Evolutionary conservation across 1,140 invertebrate species (phyloP).

Genomic region (Brachionus calyciflorus): DNA sequence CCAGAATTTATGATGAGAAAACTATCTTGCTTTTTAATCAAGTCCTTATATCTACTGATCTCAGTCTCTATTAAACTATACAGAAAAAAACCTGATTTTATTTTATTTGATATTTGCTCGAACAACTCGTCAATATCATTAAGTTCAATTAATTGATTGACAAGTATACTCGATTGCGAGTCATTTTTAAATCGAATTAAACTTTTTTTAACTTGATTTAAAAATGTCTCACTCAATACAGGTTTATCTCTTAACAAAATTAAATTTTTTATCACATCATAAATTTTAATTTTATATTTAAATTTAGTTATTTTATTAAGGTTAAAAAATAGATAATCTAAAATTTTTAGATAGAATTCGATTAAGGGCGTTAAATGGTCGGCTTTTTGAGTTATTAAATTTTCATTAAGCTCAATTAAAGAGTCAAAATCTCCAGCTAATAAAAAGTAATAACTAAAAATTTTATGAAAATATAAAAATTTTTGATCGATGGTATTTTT

Average conservation of each 20-base stretch:
- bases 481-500: neutral
- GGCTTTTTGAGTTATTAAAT: conserved; percentile 3
- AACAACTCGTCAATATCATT: conserved; percentile 17
- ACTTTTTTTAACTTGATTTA: neutral
- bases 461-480: conserved; percentile 37
- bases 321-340: neutral
- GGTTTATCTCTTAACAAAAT: neutral
- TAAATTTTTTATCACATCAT: conserved; percentile 13
- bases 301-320: conserved; percentile 7
- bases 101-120: neutral
- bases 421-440: neutral
- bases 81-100: neutral
- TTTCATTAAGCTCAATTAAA: neutral
- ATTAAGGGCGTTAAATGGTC: neutral
- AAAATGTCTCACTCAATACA: neutral
- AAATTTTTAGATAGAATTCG: conserved; percentile 41
- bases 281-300: conserved; percentile 23
- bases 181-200: conserved; percentile 32
- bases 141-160: conserved; percentile 26
- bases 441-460: conserved; percentile 8
- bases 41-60: neutral
- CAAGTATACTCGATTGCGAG: neutral
- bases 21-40: conserved; percentile 3
- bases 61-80: neutral
- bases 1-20: neutral